Percentiles rank a stretch among this genome's conserved stretches.
Conservation (phyloP, 1,140 invertebrate genomes). For the Holcopasites calliopsidis region DNA sequence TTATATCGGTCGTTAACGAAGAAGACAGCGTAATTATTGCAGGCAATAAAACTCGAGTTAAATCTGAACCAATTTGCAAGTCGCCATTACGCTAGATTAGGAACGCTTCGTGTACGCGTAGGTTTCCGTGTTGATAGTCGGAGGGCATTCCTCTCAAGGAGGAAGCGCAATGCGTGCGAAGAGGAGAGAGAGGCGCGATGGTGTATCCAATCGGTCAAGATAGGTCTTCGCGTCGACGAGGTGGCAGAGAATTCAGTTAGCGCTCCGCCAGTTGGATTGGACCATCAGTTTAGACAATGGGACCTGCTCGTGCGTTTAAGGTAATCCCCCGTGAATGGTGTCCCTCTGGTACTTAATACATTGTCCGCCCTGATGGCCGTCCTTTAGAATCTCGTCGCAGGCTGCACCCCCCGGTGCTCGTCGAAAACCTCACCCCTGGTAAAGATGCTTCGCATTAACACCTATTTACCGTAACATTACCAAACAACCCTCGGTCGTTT, state of each 20-base stretch:
- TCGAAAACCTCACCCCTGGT: constrained; percentile 34
- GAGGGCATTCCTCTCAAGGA: constrained; percentile 16
- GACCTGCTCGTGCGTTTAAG: constrained; percentile 71
- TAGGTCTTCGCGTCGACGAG: constrained; percentile 39
- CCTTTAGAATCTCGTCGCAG: constrained; percentile 73
- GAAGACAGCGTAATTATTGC: constrained; percentile 8
- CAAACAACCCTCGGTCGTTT: constrained; percentile 35
- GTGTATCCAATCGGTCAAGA: constrained; percentile 67
- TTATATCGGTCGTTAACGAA: constrained; percentile 17
- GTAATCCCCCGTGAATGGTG: constrained; percentile 76
- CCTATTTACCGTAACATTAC: constrained; percentile 68
- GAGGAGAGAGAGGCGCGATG: background rate
- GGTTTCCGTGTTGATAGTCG: background rate
- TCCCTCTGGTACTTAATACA: constrained; percentile 76
- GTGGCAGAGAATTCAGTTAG: constrained; percentile 66
- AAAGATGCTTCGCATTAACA: constrained; percentile 72
- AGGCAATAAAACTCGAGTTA: constrained; percentile 14
- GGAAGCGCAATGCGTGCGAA: constrained; percentile 12
- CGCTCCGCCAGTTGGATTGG: constrained; percentile 55
- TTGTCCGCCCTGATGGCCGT: constrained; percentile 73
- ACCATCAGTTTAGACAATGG: constrained; percentile 74
- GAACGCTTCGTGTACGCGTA: background rate
- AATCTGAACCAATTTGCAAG: constrained; percentile 1
- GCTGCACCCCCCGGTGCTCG: constrained; percentile 47
- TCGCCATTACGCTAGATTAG: constrained; percentile 2